Percentiles rank a stretch among this genome's conserved stretches.
Conservation (phyloP, 2,113 vertebrate species). For the Xerus inauris region DNA sequence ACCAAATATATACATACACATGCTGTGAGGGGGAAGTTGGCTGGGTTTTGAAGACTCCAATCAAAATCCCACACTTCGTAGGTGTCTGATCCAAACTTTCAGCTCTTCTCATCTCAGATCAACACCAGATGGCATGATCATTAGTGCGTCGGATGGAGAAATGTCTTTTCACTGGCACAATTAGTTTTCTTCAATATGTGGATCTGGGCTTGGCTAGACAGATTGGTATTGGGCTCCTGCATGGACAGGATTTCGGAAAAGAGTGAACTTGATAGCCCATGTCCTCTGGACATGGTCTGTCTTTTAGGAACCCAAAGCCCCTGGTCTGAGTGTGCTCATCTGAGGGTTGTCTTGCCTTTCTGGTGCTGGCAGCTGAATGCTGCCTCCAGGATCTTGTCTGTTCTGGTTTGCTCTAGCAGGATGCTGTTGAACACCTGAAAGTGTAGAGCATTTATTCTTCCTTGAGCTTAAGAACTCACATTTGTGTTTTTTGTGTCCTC, state of each 20-base stretch:
- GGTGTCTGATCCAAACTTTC: conserved; percentile 64
- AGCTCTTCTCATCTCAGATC: conserved; percentile 54
- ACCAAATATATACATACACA: conserved; percentile 33
- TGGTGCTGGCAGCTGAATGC: not conserved
- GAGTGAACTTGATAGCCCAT: not conserved
- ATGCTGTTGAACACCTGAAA: not conserved
- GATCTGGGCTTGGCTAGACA: not conserved
- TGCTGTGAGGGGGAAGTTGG: not conserved
- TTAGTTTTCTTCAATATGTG: conserved; percentile 41
- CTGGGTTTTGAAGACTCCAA: conserved; percentile 47
- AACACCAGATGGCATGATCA: conserved; percentile 55
- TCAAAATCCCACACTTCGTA: conserved; percentile 35
- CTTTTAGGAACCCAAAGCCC: not conserved
- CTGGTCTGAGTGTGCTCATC: not conserved
- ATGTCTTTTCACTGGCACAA: conserved; percentile 58
- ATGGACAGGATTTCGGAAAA: not conserved
- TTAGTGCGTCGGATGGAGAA: conserved; percentile 41
- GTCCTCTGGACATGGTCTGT: not conserved
- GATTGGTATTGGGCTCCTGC: not conserved
- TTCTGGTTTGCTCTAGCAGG: not conserved
- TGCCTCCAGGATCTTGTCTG: not conserved
- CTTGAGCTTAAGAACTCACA: not conserved
- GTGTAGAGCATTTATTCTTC: not conserved
- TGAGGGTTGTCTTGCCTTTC: not conserved
- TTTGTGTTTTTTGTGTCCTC: not conserved